Conservation (phyloP, 35 echinoderm and acorn worm species). For the Amphiura filiformis region DNA sequence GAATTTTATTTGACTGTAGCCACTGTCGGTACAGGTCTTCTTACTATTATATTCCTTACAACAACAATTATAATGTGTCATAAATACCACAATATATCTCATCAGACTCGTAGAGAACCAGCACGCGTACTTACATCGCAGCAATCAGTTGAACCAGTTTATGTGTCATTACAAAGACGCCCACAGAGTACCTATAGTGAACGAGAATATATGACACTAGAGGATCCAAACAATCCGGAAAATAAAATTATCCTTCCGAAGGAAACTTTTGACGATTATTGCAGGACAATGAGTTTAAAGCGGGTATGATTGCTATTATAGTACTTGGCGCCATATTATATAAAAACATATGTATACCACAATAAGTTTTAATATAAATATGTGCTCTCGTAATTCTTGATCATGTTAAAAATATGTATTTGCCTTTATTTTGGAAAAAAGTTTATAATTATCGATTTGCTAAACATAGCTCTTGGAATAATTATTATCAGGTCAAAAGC, state of each 20-base stretch:
- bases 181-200: not conserved
- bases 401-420: too few relatives aligned
- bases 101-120: not conserved
- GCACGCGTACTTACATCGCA: not conserved
- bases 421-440: too few relatives aligned
- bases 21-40: too few relatives aligned
- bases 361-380: too few relatives aligned
- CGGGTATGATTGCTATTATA: not conserved
- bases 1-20: too few relatives aligned
- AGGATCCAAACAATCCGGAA: not conserved
- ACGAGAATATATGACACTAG: not conserved
- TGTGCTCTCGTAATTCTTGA: too few relatives aligned
- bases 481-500: too few relatives aligned
- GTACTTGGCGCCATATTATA: too few relatives aligned
- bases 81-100: not conserved
- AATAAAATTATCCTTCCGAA: not conserved
- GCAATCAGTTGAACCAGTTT: not conserved
- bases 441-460: too few relatives aligned
- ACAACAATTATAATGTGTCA: not conserved
- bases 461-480: too few relatives aligned
- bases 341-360: too few relatives aligned
- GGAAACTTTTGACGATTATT: not conserved
- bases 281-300: not conserved
- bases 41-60: not conserved
- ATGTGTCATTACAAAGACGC: slow-evolving; percentile 1